Evolutionary conservation across 2,888 invertebrate genomes (phyloP), one percentile per base, ranked within the genome.

Genomic region (Pristionchus mayeri): DNA sequence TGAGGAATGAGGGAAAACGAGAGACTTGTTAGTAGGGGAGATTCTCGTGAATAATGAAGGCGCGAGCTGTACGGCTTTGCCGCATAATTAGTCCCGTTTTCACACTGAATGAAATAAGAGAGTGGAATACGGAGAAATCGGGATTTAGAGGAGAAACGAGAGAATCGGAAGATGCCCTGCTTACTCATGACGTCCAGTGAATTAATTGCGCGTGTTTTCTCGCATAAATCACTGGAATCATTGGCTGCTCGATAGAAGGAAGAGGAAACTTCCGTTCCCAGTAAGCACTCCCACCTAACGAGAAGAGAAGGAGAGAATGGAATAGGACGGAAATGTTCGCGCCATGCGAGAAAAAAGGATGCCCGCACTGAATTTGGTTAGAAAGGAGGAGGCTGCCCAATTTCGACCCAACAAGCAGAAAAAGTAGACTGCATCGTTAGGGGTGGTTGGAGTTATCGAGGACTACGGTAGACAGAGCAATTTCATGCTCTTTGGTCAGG

Each of bases 1-100:
- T 18, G 21, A 24, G 40, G 71, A 40, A 44, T 71, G 71, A 40
- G 71, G 40, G 71, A 71, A 71, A 71, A 71, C 34, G 30, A 27
- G 44, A 13, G 44, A 34, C 34, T 63, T 63, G 63, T 63, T 63
- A 63, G 63, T 63, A 30, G 63, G 34, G 34, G 63, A 57, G 54
- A 71, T 40, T 71, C 71, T 6, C 71, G 40, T 71, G 71, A 71
- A 71, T 71, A 71, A 71, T 71, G 71, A 71, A 40, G 40, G 40
- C 71, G 40, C 63, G 63, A 6, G 63, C 63, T 71, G 67, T 71
- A 71, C 71, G 40, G 71, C 34, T 37, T 67, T 67, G 27, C 63
- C 40, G 71, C 16, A 37, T 71, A 71, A 71, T 71, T 44, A 37
- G 63, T 2, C 71, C n/a, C 40, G 71, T 44, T 37, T 44, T 71